Base-by-base conservation (phyloP, 2,888 invertebrate species). In the Anthophora plumipes region DNA sequence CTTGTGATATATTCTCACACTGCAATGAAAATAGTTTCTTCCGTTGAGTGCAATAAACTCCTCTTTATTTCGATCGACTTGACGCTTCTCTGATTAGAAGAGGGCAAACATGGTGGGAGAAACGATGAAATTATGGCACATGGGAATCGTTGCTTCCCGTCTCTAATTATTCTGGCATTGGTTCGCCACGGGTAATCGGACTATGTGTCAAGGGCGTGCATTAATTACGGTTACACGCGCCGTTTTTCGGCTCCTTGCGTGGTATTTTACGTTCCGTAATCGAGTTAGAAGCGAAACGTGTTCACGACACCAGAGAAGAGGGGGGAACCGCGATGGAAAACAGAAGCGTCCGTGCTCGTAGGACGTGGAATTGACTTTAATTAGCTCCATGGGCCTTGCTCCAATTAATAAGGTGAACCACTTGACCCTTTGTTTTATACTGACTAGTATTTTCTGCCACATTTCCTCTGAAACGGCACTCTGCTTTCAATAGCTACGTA, bases 191-290 rank as follows among this genome's bases (percentile, higher is more conserved):
- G 55, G 57, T 74, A 78, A 85, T 73, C 77, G 43, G 76, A 70
- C 72, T 82, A 84, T 88, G 85, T 84, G 88, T 85, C 87, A 83
- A 85, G 88, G 88, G 50, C 87, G 43, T 20, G 68, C 61, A 79
- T 86, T 80, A 81, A 85, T 86, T 82, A 68, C 67, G 81, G 50
- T 72, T 20, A 41, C 78, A 75, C 82, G 79, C 67, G 76, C 20
- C 60, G 46, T 64, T 80, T 63, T 74, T 66, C 57, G 71, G 72
- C 39, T 66, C 39, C 43, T 85, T 31, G 22, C 50, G 46, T 79
- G 54, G 61, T 22, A 57, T 48, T 67, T 31, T n/a, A 39, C 14
- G 52, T 64, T 72, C 71, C n/a, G 43, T 55, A 66, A 69, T 67
- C 64, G 20, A 41, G 54, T 66, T 43, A 20, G 64, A 61, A 55